Evolutionary conservation across 64 coral and sea anemone genomes (phyloP), one percentile per base, ranked within the genome.

Genomic region (Stichodactyla mertensii): DNA sequence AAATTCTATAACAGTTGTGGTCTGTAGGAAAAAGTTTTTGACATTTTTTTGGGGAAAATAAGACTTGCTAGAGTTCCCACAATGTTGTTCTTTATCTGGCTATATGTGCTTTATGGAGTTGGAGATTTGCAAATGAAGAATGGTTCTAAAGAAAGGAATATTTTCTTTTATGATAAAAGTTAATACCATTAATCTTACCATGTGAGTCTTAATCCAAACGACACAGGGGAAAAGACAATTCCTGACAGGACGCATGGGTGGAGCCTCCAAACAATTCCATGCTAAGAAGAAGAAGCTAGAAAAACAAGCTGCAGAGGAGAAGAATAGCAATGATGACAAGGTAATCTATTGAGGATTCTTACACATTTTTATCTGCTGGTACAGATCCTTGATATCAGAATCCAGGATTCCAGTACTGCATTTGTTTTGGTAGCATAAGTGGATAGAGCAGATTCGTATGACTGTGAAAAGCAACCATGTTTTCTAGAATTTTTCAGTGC

Each of bases 171-270:
- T 74, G 69, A 13, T 85, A 45, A 62, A 85, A 85, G 61, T 36
- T 58, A 61, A 9, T 7, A 24, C 6, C 69, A 10, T 74, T 12
- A 85, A 60, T 61, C 83, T 85, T 61, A 85, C 31, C 23, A 13
- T 57, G 83, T 57, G 54, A 85, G 83, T 85, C 55, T 85, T 61
- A 64, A 58, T 85, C 83, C 83, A 62, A 85, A 56, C 27, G 54
- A 85, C 83, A 85, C 83, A 85, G 83, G 83, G 83, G 54, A 85
- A 60, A 55, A 85, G 56, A 85, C 13, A 12, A 24, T 20, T 85
- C 14, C 6, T 85, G 83, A 60, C 56, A 45, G 83, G 83, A 36
- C 53, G 83, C 15, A 85, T 85, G 83, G 83, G 83, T 59, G 83
- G 83, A 10, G 83, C 83, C 14, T 57, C 83, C 7, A 85, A 64